Evolutionary conservation across 2,888 invertebrate genomes (phyloP).

Genomic region (Xestobium rufovillosum): DNA sequence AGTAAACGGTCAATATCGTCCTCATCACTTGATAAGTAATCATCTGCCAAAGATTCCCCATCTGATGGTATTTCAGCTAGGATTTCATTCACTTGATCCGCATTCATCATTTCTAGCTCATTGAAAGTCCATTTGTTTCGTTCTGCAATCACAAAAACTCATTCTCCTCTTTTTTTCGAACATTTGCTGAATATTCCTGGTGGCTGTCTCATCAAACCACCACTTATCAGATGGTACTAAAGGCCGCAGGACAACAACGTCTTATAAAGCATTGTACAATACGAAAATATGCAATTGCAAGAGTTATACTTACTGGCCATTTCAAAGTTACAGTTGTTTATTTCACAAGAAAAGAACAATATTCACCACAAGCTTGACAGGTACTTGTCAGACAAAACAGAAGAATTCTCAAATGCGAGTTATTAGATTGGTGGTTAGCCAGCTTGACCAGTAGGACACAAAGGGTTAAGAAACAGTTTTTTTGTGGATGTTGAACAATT

Average conservation of each 20-base stretch:
- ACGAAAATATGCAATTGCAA: too few species aligned
- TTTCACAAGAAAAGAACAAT: too few species aligned
- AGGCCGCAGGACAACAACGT: constrained; percentile 6
- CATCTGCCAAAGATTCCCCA: constrained; percentile 11
- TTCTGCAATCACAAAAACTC: constrained; percentile 10
- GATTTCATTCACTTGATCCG: constrained; percentile 6
- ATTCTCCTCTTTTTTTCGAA: too few species aligned
- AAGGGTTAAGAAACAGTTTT: too few species aligned
- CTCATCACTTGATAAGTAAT: constrained; percentile 11
- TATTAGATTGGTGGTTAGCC: too few species aligned
- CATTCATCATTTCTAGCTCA: constrained; percentile 10
- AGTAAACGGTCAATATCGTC: constrained; percentile 9
- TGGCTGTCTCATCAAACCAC: constrained; percentile 5
- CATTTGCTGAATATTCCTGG: constrained; percentile 2
- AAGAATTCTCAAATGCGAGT: too few species aligned
- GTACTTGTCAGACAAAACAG: too few species aligned
- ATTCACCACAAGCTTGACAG: too few species aligned
- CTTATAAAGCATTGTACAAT: too few species aligned
- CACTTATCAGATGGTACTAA: constrained; percentile 3
- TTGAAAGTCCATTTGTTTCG: constrained; percentile 9
- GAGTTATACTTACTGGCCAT: too few species aligned
- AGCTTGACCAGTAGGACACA: constrained; percentile 8
- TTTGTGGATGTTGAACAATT: too few species aligned
- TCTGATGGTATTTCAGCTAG: constrained; percentile 10
- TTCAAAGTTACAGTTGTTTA: too few species aligned